phyloP scores from a whole-genome alignment of 2,888 invertebrate species.

The Apodemia hepburni region DNA sequence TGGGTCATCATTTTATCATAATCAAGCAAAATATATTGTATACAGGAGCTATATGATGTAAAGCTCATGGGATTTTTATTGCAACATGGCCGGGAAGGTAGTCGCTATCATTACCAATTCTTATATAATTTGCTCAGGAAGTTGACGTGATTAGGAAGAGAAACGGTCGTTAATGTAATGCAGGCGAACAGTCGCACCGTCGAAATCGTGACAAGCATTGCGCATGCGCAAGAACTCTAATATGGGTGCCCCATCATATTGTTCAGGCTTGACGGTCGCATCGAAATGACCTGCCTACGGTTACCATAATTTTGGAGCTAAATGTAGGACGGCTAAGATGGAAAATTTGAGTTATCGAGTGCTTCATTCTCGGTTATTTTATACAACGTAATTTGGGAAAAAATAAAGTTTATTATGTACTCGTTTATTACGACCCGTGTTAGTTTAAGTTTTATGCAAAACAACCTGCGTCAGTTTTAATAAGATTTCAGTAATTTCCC shows the following conservation, averaged over 20 bases:
- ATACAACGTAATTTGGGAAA: no score
- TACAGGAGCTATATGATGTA: no score
- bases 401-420: no score
- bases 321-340: no score
- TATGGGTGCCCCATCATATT: constrained; percentile 16
- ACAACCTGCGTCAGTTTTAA: no score
- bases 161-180: constrained; percentile 23
- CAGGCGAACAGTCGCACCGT: constrained; percentile 18
- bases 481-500: no score
- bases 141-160: constrained; percentile 19
- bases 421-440: no score
- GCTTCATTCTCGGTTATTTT: no score
- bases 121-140: constrained; percentile 22
- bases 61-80: not conserved
- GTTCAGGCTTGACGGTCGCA: constrained; percentile 13
- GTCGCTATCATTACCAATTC: not conserved
- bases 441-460: no score
- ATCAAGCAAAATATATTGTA: no score
- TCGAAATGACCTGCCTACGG: constrained; percentile 8
- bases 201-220: constrained; percentile 26
- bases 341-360: no score
- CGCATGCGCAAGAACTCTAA: constrained; percentile 5
- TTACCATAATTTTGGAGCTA: not conserved
- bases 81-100: not conserved
- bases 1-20: no score